Conservation (phyloP, 2,888 invertebrate genomes). For the Dasysyrphus tricinctus region DNA sequence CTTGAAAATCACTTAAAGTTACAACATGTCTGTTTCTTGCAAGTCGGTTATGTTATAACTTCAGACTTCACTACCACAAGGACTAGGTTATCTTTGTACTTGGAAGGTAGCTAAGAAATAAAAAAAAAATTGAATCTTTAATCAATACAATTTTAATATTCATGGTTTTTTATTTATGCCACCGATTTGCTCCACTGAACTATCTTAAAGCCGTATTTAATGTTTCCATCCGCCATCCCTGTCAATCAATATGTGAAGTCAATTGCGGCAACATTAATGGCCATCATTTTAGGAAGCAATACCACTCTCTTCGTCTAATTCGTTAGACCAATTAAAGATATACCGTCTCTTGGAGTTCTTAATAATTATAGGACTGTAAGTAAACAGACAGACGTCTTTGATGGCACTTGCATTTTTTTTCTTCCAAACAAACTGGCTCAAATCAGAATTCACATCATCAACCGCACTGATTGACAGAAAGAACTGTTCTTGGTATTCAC, state of each 20-base stretch:
- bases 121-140: too few species aligned
- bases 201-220: not conserved
- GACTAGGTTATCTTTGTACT: too few species aligned
- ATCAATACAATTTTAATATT: not conserved
- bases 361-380: constrained; percentile 31
- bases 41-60: too few species aligned
- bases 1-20: too few species aligned
- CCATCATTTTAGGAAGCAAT: constrained; percentile 54
- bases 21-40: too few species aligned
- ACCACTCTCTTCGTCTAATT: constrained; percentile 53
- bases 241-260: constrained; percentile 33
- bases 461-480: constrained; percentile 50
- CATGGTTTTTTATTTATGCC: not conserved
- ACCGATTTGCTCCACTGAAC: not conserved
- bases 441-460: constrained; percentile 25
- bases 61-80: too few species aligned
- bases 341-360: constrained; percentile 23
- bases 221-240: not conserved
- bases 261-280: constrained; percentile 45
- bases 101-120: too few species aligned
- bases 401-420: constrained; percentile 44
- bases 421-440: constrained; percentile 31
- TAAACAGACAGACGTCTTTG: constrained; percentile 24
- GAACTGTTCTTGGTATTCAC: constrained; percentile 56
- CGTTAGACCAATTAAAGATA: constrained; percentile 58